Base-by-base conservation (phyloP, 2,888 invertebrate species). In the Galerucella calmariensis region DNA sequence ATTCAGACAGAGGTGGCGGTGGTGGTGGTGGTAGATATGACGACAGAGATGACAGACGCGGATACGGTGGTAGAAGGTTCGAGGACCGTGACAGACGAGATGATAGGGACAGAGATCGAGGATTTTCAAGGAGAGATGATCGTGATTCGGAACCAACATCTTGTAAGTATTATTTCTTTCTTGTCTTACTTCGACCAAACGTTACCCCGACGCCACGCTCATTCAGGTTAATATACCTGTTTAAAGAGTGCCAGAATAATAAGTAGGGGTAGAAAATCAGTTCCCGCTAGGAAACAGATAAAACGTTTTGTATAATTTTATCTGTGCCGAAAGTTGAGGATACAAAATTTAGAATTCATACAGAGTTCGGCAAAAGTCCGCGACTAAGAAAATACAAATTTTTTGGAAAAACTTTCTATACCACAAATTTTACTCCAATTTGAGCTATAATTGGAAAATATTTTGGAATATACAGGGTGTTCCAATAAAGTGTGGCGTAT, bases 1-100 rank as follows among this genome's bases (percentile, higher is more conserved):
- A 77, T 35, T 75, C 77, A 14, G 77, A 73, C 20, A 75, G 77
- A 63, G 35, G 35, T 35, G 35, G 35, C 4, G 35, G 35, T 5
- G 35, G 35, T 5, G 24, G 68, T 53, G 69, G 75, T 16, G 44
- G 70, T 61, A 79, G 82, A 48, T 80, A 79, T 63, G 82, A 84
- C 53, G 82, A 83, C 62, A 80, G 69, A 70, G 84, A 83, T 51
- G 82, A 80, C 12, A 76, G 82, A 74, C 77, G 83, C 69, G 79
- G 83, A 65, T 78, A 77, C 65, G 78, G 81, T 66, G 75, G 79
- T 61, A 80, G 87, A 69, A 79, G 83, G 9, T 77, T 82, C 67
- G 83, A 82, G 74, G 77, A 77, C 56, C 66, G 80, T 76, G 79
- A 78, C 77, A 75, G 83, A 80, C 70, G 78, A 67, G 79, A 81